A percentile compares a stretch with the other conserved stretches of the same genome.
phyloP scores from a whole-genome alignment of 2,113 vertebrate species.

The Picathartes gymnocephalus region DNA sequence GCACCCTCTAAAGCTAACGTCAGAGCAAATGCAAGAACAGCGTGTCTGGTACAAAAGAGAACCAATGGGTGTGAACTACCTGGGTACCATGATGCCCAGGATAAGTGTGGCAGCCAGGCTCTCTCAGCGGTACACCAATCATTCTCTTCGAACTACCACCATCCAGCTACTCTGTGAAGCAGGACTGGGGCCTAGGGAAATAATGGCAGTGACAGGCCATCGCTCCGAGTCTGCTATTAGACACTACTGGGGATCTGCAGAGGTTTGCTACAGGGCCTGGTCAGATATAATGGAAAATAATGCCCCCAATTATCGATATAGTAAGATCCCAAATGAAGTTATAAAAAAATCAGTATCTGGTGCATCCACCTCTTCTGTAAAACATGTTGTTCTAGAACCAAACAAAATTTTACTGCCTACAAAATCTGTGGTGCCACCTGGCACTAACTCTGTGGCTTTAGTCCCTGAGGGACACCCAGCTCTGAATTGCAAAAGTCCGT shows the following conservation, averaged over 20 bases:
- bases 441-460: background rate
- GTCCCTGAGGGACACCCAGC: background rate
- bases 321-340: slow-evolving; percentile 25
- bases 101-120: slow-evolving; percentile 63
- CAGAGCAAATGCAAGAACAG: slow-evolving; percentile 62
- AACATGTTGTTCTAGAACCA: background rate
- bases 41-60: slow-evolving; percentile 68
- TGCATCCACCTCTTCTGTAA: background rate
- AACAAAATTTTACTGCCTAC: slow-evolving; percentile 13
- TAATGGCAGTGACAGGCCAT: slow-evolving; percentile 60
- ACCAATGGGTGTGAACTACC: slow-evolving; percentile 65
- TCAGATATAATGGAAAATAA: slow-evolving; percentile 32
- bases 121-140: slow-evolving; percentile 61
- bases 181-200: slow-evolving; percentile 62
- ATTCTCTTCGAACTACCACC: slow-evolving; percentile 65
- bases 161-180: slow-evolving; percentile 65
- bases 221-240: slow-evolving; percentile 45
- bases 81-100: slow-evolving; percentile 67
- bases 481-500: background rate
- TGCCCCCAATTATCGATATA: background rate
- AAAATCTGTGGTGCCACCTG: background rate
- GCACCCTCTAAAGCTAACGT: slow-evolving; percentile 57
- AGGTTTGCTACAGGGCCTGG: slow-evolving; percentile 57
- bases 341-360: background rate
- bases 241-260: slow-evolving; percentile 57